Base-by-base conservation (phyloP, 2,888 invertebrate species). In the Portevinia maculata region DNA sequence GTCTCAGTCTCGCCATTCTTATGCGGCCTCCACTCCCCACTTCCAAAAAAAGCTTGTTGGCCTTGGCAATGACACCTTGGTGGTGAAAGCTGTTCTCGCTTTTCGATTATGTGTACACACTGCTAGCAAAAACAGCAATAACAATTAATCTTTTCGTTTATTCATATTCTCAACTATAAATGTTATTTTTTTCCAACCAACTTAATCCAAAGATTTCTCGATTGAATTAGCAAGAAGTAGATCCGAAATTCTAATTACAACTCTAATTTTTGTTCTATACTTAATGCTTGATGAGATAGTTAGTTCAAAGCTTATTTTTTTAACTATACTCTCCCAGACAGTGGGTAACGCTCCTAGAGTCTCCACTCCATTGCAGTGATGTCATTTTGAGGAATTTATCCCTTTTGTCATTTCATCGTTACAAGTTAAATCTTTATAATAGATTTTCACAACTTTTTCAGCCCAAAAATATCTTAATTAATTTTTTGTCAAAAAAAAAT, bases 1-100 rank as follows among this genome's bases (percentile, higher is more conserved):
- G 78, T 78, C 30, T 41, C 13, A 70, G 78, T 78, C 83, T 76
- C 71, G 62, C 60, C 62, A 60, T 50, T 75, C 34, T 73, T 73
- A 37, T 34, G 55, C n/a, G n/a, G n/a, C n/a, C n/a, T n/a, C n/a
- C n/a, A n/a, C n/a, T 62, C 60, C 65, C 67, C 70, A 52, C 60
- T 48, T 60, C 70, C 41, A 46, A 70, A 53, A 67, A 83, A 83
- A 83, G 83, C 83, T 83, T 73, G 83, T 67, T 83, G 83, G 83
- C 83, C 83, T 83, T 83, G 83, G 78, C 83, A 83, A 78, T 83
- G 83, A 83, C 83, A 83, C 78, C 83, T 78, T 67, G 83, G 67
- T 83, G 71, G 83, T 83, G 83, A 83, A 83, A 83, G 83, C 83
- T 83, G 78, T 67, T 78, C 71, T 83, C 67, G 78, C 83, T 81